Evolutionary conservation across 2,888 invertebrate genomes (phyloP), one percentile per base, ranked within the genome.

Genomic region (Sympetrum striolatum): DNA sequence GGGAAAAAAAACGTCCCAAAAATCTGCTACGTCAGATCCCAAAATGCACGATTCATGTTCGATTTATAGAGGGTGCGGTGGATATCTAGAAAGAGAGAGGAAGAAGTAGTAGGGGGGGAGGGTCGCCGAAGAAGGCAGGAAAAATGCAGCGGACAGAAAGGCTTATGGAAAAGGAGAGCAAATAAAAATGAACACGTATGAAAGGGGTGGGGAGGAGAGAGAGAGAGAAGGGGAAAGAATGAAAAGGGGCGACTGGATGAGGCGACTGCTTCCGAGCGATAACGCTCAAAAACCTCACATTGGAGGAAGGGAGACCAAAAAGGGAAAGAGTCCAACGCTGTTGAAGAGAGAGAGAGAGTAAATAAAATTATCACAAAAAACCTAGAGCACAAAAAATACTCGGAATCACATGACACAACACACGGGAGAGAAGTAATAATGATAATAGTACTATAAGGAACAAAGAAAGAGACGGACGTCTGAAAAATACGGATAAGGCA

Each of bases 211-310:
- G 58, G 53, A 25, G 31, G 44, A n/a, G 81, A 31, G 14, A 31
- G 81, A 44, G 81, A 48, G 81, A 25, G n/a, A 48, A 25, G n/a
- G 58, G 48, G 53, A 22, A 53, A 37, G 86, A 64, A 86, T 60
- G 60, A 64, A 86, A 86, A 64, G 60, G 37, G 31, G 35, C n/a
- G n/a, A n/a, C 35, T 58, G 86, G 73, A 64, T n/a, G 64, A 64
- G 64, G 86, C 60, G 86, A 86, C 58, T 86, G 86, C 60, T 86
- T 64, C 64, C 58, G 60, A 86, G 86, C 86, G 86, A 86, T 86
- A 86, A 86, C 58, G 86, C 86, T 60, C 60, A 31, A 60, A 60
- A 60, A 60, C 35, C 86, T 37, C 86, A 86, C 58, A 18, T 60
- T 35, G 22, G 37, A 35, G 82, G 35, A 25, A 22, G 35, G 53